phyloP scores from a whole-genome alignment of 1,140 invertebrate genomes.

The Aphelenchoides fujianensis region DNA sequence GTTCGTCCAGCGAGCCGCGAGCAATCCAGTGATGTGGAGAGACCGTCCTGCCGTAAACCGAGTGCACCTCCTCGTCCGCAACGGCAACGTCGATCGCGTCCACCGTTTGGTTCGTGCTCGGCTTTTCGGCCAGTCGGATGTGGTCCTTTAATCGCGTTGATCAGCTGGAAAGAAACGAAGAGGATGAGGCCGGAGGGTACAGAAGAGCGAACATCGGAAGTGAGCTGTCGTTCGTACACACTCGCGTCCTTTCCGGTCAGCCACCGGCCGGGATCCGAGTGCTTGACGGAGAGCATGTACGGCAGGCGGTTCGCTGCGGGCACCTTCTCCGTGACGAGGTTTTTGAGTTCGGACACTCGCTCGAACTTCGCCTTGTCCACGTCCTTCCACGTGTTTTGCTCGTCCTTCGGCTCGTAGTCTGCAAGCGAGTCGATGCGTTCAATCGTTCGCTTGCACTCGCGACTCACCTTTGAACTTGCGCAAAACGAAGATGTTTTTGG shows the following conservation, averaged over 20 bases:
- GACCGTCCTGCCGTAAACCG: not conserved
- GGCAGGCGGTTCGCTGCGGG: slow-evolving; percentile 9
- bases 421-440: slow-evolving; percentile 16
- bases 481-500: slow-evolving; percentile 35
- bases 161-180: slow-evolving; percentile 24
- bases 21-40: slow-evolving; percentile 14
- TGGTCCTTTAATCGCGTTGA: slow-evolving; percentile 23
- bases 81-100: slow-evolving; percentile 6
- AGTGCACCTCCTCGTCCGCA: slow-evolving; percentile 9
- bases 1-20: slow-evolving; percentile 15
- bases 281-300: slow-evolving; percentile 17
- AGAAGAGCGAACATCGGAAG: slow-evolving; percentile 17
- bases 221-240: slow-evolving; percentile 38
- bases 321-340: slow-evolving; percentile 16
- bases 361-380: not conserved
- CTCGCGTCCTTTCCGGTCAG: slow-evolving; percentile 27
- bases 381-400: slow-evolving; percentile 11
- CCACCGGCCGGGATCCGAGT: slow-evolving; percentile 11
- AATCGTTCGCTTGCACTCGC: not conserved
- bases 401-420: slow-evolving; percentile 30
- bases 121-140: slow-evolving; percentile 7
- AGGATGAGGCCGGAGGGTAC: not conserved
- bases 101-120: not conserved
- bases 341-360: slow-evolving; percentile 9
- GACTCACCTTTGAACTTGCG: slow-evolving; percentile 36